Conservation (phyloP, 2,888 invertebrate species). For the Erpobdella octoculata region DNA sequence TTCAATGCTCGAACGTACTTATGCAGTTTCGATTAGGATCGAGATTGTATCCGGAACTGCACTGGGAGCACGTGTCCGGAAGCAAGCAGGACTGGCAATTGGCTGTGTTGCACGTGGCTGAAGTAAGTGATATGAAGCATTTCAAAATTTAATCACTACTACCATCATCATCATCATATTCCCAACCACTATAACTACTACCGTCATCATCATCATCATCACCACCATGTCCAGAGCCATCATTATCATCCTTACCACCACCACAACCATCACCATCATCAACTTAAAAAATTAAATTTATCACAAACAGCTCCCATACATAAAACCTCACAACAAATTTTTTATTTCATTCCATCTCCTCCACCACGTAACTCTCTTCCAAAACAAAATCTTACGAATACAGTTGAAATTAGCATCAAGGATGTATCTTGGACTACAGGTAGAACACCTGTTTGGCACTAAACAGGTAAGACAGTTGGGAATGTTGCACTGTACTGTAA, state of each 20-base stretch:
- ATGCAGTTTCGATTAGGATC: background rate
- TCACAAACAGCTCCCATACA: no score
- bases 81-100: background rate
- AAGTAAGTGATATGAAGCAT: background rate
- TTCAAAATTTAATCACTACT: background rate
- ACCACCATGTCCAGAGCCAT: background rate
- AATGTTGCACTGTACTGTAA: no score
- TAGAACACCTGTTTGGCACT: background rate
- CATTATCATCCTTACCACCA: background rate
- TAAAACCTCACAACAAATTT: no score
- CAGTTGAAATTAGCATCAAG: background rate
- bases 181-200: background rate
- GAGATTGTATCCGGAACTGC: background rate
- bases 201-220: background rate
- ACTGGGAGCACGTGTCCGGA: background rate
- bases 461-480: slow-evolving; percentile 7
- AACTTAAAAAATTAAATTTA: no score
- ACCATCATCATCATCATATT: background rate
- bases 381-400: no score
- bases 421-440: background rate
- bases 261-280: no score
- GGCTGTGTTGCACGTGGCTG: slow-evolving; percentile 13
- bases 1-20: no score
- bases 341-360: no score
- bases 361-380: no score